phyloP scores from a whole-genome alignment of 2,888 invertebrate genomes.

The Cyrtodaria siliqua region DNA sequence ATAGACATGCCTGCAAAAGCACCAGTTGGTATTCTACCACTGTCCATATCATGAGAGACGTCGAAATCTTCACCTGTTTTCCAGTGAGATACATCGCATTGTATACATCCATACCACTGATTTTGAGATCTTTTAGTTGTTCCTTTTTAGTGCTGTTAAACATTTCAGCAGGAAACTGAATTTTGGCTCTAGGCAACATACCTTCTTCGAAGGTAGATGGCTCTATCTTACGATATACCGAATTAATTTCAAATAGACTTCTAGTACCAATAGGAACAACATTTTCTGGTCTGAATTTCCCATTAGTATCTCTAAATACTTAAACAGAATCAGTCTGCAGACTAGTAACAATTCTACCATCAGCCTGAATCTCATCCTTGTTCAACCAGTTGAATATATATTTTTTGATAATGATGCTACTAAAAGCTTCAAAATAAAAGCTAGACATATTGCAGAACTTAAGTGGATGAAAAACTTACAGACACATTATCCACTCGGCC shows the following conservation, averaged over 20 bases:
- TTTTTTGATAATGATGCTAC: too few relatives aligned
- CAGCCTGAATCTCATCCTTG: conserved; percentile 29
- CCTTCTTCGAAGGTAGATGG: conserved; percentile 3
- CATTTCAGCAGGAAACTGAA: conserved; percentile 9
- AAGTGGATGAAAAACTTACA: too few relatives aligned
- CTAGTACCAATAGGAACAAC: not conserved
- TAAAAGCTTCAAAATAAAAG: too few relatives aligned
- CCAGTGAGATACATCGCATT: conserved; percentile 10
- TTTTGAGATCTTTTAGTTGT: not conserved
- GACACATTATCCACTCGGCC: too few relatives aligned
- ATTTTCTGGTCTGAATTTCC: conserved; percentile 21
- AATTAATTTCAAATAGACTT: not conserved
- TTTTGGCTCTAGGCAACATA: conserved; percentile 3
- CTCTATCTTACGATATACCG: not conserved
- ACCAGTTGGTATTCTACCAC: conserved; percentile 5
- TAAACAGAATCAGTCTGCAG: conserved; percentile 8
- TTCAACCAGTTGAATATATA: too few relatives aligned
- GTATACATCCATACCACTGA: not conserved
- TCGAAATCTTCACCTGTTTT: not conserved
- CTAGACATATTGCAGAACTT: too few relatives aligned
- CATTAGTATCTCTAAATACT: conserved; percentile 15
- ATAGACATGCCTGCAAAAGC: not conserved
- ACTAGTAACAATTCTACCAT: conserved; percentile 16
- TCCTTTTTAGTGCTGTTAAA: not conserved
- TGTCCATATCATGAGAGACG: not conserved